A percentile compares a stretch with the other conserved stretches of the same genome.
phyloP scores from a whole-genome alignment of 2,797 vertebrate genomes.

The Pygocentrus nattereri region DNA sequence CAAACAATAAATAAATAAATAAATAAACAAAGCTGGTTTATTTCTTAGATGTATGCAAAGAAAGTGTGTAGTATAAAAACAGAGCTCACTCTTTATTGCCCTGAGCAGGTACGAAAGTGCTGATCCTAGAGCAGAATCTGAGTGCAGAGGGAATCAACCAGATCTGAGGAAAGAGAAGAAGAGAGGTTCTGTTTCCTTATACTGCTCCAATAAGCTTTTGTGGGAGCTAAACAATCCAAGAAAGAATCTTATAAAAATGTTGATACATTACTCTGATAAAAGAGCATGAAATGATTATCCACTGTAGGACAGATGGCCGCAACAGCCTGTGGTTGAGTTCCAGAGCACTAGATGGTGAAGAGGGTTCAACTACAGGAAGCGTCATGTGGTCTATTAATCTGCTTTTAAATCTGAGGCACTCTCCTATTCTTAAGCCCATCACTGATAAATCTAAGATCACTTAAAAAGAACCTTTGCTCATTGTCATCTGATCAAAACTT shows the following conservation, averaged over 20 bases:
- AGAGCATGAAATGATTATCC: slow-evolving; percentile 44
- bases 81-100: slow-evolving; percentile 1
- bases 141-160: slow-evolving; percentile 76
- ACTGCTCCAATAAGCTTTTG: slow-evolving; percentile 32
- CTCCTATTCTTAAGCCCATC: slow-evolving; percentile 52
- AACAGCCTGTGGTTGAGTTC: slow-evolving; percentile 31
- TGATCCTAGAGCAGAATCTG: slow-evolving; percentile 66
- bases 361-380: slow-evolving; percentile 53
- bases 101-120: slow-evolving; percentile 35
- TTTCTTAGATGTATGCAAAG: slow-evolving; percentile 21
- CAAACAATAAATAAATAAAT: no score
- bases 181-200: slow-evolving; percentile 36
- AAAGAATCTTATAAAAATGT: slow-evolving; percentile 38
- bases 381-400: slow-evolving; percentile 61
- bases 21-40: no score
- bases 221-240: slow-evolving; percentile 12
- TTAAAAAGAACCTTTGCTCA: slow-evolving; percentile 63
- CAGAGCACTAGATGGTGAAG: slow-evolving; percentile 26
- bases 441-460: slow-evolving; percentile 59
- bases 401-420: slow-evolving; percentile 54
- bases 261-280: slow-evolving; percentile 43
- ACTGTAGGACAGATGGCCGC: slow-evolving; percentile 43
- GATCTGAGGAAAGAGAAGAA: slow-evolving; percentile 70
- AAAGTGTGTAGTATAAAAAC: slow-evolving; percentile 2
- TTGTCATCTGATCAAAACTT: slow-evolving; percentile 65